A percentile compares a stretch with the other conserved stretches of the same genome.
phyloP scores from a whole-genome alignment of 2,888 invertebrate species.

The Lasioglossum leucozonium region DNA sequence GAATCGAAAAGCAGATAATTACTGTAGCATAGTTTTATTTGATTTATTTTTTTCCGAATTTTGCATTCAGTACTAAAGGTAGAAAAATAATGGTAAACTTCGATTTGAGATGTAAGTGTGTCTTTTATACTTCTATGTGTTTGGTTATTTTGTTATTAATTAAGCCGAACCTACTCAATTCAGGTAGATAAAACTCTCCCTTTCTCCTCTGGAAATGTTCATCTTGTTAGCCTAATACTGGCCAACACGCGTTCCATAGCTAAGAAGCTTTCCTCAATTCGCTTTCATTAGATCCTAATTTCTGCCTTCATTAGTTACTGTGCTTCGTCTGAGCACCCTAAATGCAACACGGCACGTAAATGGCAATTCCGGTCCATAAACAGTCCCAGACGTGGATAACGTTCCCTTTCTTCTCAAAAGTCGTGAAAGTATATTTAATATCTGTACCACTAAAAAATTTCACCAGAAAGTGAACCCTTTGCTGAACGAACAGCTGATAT shows the following conservation, averaged over 20 bases:
- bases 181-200: neutral
- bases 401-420: neutral
- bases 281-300: constrained; percentile 15
- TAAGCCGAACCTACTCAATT: neutral
- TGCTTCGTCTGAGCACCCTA: neutral
- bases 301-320: constrained; percentile 12
- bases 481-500: neutral
- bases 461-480: too few relatives aligned
- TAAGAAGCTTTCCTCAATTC: constrained; percentile 14
- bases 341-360: neutral
- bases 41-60: neutral
- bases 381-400: neutral
- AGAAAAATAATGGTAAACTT: neutral
- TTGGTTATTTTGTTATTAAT: neutral
- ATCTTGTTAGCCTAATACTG: constrained; percentile 8
- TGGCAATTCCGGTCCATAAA: neutral
- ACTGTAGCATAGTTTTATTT: neutral
- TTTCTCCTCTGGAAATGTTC: neutral
- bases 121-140: neutral
- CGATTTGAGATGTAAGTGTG: neutral
- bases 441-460: too few relatives aligned
- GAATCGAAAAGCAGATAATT: neutral
- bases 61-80: accelerated
- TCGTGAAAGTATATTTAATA: neutral
- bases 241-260: neutral